phyloP scores from a whole-genome alignment of 2,113 vertebrate species.

The Coptodon bakossiorum region DNA sequence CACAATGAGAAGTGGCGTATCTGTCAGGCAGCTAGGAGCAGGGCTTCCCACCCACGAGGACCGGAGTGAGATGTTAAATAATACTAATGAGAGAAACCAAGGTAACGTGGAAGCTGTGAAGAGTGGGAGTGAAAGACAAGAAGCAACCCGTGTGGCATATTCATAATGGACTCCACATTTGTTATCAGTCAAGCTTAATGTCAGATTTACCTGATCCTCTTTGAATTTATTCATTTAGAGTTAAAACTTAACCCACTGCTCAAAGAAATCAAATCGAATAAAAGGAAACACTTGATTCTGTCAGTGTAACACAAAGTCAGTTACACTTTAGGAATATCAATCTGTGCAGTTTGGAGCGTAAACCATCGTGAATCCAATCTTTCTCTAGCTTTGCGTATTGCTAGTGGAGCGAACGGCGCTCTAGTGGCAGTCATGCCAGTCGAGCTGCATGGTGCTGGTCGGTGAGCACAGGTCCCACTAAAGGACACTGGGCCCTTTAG shows the following conservation, averaged over 20 bases:
- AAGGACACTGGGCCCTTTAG: not conserved
- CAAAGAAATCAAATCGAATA: not conserved
- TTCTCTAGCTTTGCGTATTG: not conserved
- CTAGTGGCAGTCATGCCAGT: not conserved
- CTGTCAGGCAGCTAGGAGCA: conserved; percentile 27
- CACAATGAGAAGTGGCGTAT: conserved; percentile 26
- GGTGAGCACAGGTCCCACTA: not conserved
- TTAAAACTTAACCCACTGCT: fast-evolving
- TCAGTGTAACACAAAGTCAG: not conserved
- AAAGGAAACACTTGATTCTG: not conserved
- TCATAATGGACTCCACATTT: not conserved
- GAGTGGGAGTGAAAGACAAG: conserved; percentile 2
- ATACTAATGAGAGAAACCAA: conserved; percentile 43
- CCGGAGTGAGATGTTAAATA: conserved; percentile 39
- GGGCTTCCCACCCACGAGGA: not conserved
- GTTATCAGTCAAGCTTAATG: not conserved
- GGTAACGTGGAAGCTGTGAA: not conserved
- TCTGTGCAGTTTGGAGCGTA: not conserved
- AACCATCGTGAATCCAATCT: not conserved
- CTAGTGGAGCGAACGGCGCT: not conserved
- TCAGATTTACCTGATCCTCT: not conserved
- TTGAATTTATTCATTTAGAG: not conserved
- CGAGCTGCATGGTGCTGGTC: not conserved
- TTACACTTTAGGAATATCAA: not conserved
- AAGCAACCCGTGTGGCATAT: not conserved